Evolutionary conservation across 2,888 invertebrate genomes (phyloP).

Genomic region (Kryphioiulus occultus): DNA sequence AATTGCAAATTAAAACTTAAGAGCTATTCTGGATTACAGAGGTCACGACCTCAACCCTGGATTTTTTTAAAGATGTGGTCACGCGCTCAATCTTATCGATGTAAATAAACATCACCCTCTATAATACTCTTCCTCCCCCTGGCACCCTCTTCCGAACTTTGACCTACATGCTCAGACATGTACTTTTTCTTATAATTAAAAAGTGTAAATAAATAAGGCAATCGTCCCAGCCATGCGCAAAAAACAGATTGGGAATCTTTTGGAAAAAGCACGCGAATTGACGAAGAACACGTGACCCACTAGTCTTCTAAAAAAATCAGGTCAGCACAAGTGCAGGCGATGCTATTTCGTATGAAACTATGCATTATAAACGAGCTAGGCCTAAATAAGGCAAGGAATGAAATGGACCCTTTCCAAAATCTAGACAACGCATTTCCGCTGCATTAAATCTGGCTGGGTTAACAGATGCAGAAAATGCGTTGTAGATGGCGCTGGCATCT

Average conservation of each 20-base stretch:
- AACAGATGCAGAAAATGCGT: too few relatives aligned
- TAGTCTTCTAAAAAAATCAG: not conserved
- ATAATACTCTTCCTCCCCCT: not conserved
- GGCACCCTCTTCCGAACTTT: not conserved
- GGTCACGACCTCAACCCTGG: not conserved
- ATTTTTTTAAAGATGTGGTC: not conserved
- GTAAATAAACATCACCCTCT: not conserved
- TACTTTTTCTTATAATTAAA: not conserved
- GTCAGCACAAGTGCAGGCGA: not conserved
- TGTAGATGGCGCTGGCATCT: too few relatives aligned
- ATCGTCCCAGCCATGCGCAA: not conserved
- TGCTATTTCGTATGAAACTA: not conserved
- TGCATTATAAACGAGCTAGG: not conserved
- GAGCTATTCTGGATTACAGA: not conserved
- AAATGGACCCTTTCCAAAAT: too few relatives aligned
- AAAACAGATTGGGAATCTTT: not conserved
- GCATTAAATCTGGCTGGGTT: too few relatives aligned
- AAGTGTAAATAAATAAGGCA: not conserved
- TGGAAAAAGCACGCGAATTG: not conserved
- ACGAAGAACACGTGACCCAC: not conserved
- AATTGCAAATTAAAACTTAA: not conserved
- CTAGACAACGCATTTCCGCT: too few relatives aligned
- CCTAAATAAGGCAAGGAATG: not conserved
- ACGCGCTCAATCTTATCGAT: not conserved
- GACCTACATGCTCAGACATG: not conserved